Base-by-base conservation (phyloP, 2,888 invertebrate genomes). In the Dexiosoma caninum region DNA sequence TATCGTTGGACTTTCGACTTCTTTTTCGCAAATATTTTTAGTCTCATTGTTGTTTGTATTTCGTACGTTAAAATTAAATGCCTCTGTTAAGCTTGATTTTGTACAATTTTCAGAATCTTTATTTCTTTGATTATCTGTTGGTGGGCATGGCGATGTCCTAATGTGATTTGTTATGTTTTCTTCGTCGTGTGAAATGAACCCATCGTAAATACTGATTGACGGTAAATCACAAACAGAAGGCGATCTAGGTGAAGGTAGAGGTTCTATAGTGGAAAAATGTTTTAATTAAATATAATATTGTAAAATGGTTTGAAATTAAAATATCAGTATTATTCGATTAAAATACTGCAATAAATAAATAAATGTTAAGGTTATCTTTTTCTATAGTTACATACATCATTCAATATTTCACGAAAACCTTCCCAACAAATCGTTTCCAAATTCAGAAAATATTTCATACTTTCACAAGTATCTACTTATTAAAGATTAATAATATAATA, bases 11-110 rank as follows among this genome's bases (percentile, higher is more conserved):
- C 42, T 9, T 46, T 23, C n/a, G 16, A 0, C 16, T 37, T 32
- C 8, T 7, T 55, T 16, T 32, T 46, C 19, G 9, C 30, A 16
- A 37, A 37, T 8, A 4, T 46, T 40, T n/a, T 23, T 23, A 19
- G 46, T 57, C 9, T 55, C 53, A 9, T 72, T 49, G 21, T 27
- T 21, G 21, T 27, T 21, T 37, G 55, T 27, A 30, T 82, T 85
- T 30, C 82, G 83, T 8, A 86, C 83, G 57, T 86, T 79, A 71
- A 83, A 87, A 82, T 87, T 87, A 40, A 86, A 87, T 53, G 87
- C 87, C 74, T 87, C 86, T 6, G 77, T 84, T 14, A 85, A 74
- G 55, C 53, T 49, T 44, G 59, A 57, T 53, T 75, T 59, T 44
- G 57, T 37, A 16, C 53, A 19, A 35, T 59, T 59, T 32, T 16